Evolutionary conservation across 1,140 invertebrate species (phyloP).

Genomic region (Platyscapa corneri): DNA sequence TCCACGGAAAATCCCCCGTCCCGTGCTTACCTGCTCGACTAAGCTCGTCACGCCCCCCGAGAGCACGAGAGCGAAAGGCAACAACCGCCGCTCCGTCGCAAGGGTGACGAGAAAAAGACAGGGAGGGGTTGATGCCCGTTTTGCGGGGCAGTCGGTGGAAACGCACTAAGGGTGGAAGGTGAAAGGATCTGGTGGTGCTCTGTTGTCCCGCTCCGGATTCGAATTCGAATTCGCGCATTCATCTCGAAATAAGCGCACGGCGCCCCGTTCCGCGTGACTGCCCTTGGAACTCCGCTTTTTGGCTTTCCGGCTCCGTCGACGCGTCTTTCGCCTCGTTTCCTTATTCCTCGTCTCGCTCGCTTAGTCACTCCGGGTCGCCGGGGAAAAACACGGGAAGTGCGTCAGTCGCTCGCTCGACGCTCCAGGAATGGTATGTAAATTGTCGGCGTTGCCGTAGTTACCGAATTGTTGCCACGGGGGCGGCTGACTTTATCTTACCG

Average conservation of each 20-base stretch:
- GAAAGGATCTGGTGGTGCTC: not conserved
- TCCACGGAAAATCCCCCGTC: no score
- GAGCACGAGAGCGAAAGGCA: no score
- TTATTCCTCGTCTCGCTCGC: not conserved
- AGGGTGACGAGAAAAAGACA: no score
- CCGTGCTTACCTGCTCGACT: no score
- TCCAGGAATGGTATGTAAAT: not conserved
- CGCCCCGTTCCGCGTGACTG: not conserved
- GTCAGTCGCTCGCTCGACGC: not conserved
- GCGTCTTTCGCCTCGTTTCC: constrained; percentile 10
- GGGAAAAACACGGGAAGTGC: constrained; percentile 16
- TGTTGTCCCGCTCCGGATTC: not conserved
- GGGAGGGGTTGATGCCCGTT: no score
- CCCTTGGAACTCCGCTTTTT: not conserved
- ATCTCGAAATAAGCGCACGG: not conserved
- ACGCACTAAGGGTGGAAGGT: not conserved
- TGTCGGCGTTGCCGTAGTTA: not conserved
- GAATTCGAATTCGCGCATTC: constrained; percentile 6
- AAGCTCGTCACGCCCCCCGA: no score
- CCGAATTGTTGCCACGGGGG: not conserved
- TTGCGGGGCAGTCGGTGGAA: no score
- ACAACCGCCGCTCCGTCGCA: no score
- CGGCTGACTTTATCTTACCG: not conserved
- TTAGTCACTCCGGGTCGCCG: constrained; percentile 5
- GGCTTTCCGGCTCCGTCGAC: not conserved